A percentile compares a stretch with the other conserved stretches of the same genome.
Conservation (phyloP, 2,797 vertebrate genomes). For the Cheirogaleus major region DNA sequence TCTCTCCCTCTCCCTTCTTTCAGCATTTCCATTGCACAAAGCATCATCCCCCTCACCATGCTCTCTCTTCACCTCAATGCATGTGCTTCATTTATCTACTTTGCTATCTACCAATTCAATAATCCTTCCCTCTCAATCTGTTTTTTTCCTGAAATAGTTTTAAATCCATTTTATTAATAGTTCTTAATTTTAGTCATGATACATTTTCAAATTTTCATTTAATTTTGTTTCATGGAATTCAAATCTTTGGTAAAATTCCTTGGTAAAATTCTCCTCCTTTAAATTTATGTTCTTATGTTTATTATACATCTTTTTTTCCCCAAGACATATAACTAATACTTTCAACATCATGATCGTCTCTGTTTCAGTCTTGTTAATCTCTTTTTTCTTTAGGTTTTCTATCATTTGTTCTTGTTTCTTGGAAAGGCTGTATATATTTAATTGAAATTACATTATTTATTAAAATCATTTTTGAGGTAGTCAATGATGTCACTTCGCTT, state of each 20-base stretch:
- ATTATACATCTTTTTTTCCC: not conserved
- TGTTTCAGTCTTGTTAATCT: not conserved
- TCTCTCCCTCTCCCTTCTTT: not conserved
- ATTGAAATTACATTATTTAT: slow-evolving; percentile 1
- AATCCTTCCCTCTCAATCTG: not conserved
- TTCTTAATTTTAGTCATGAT: not conserved
- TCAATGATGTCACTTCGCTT: not conserved
- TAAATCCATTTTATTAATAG: not conserved
- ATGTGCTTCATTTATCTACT: not conserved
- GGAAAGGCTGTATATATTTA: not conserved
- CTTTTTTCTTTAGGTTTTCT: not conserved
- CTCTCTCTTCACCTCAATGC: not conserved
- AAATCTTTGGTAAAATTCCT: not conserved
- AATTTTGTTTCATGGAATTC: not conserved
- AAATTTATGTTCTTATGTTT: not conserved
- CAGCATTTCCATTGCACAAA: not conserved
- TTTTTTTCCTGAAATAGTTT: not conserved
- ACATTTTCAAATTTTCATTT: not conserved
- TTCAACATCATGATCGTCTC: not conserved
- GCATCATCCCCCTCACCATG: not conserved
- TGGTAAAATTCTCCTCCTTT: not conserved
- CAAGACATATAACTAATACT: not conserved
- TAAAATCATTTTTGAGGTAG: not conserved
- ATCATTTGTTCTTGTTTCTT: not conserved
- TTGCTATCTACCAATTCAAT: not conserved